Percentiles rank a stretch among this genome's conserved stretches.
These are phyloP conservation scores for Suricata suricatta DNA, from an alignment of 2,113 vertebrate genomes.

Conservation along the genomic window DNA sequence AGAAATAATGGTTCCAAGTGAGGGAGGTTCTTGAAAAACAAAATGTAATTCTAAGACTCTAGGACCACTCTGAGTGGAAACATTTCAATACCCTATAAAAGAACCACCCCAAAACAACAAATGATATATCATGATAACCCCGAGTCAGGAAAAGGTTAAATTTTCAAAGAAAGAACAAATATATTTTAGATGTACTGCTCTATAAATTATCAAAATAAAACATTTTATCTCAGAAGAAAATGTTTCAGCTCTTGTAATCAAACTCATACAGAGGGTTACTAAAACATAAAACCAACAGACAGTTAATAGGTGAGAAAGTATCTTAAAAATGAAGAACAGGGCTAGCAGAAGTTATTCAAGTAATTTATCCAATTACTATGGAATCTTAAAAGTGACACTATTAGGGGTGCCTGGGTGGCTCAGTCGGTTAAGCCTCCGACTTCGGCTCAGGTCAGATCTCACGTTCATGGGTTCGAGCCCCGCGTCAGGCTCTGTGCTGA, in stretches of 20 bases:
- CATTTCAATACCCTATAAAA: neutral
- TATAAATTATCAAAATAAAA: conserved; percentile 41
- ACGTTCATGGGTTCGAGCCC: no score
- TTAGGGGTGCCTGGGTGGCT: no score
- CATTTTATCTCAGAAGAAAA: conserved; percentile 5
- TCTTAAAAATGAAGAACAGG: neutral
- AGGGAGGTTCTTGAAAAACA: neutral
- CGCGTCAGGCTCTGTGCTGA: no score
- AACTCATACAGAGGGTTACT: neutral
- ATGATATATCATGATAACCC: neutral
- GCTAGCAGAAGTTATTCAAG: conserved; percentile 7
- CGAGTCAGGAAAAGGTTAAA: conserved; percentile 3
- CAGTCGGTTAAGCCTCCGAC: no score
- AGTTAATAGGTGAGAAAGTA: neutral
- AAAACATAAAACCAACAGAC: conserved; percentile 49
- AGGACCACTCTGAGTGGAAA: neutral
- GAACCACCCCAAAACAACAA: neutral
- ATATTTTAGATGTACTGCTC: neutral
- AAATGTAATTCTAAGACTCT: neutral
- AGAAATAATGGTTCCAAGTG: neutral
- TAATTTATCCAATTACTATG: conserved; percentile 15
- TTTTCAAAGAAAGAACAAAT: neutral
- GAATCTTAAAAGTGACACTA: neutral
- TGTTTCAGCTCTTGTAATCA: neutral
- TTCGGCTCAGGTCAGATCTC: no score